phyloP scores from a whole-genome alignment of 2,888 invertebrate species.

The Pinctada fucata region DNA sequence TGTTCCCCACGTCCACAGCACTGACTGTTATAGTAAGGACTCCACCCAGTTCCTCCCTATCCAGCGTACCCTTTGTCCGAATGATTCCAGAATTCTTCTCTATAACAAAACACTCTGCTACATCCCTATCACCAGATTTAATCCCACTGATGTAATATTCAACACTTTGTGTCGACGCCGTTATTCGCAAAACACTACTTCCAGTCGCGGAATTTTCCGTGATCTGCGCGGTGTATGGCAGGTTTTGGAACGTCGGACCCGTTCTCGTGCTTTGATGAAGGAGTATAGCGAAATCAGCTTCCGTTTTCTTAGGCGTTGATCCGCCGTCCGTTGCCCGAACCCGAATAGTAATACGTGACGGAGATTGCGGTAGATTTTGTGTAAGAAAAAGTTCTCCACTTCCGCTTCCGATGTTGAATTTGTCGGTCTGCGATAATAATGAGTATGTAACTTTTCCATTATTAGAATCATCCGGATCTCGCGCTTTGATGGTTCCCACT shows the following conservation, averaged over 20 bases:
- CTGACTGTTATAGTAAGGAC: conserved; percentile 66
- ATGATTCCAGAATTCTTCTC: conserved; percentile 62
- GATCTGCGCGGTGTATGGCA: conserved; percentile 85
- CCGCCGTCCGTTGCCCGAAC: conserved; percentile 61
- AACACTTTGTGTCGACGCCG: conserved; percentile 77
- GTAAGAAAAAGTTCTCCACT: conserved; percentile 51
- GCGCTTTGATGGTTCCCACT: conserved; percentile 88
- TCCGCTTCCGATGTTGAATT: conserved; percentile 47
- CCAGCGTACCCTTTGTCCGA: conserved; percentile 56
- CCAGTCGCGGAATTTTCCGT: conserved; percentile 93
- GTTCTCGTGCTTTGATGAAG: conserved; percentile 10
- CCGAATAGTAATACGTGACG: conserved; percentile 49
- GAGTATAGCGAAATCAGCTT: conserved; percentile 53
- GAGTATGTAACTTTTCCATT: conserved; percentile 96
- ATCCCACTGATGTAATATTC: conserved; percentile 91
- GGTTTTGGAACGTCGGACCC: conserved; percentile 57
- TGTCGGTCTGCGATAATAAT: conserved; percentile 38
- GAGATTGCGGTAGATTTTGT: conserved; percentile 39
- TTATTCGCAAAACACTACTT: conserved; percentile 88
- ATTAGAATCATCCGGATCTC: conserved; percentile 92
- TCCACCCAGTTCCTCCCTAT: conserved; percentile 65
- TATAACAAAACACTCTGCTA: conserved; percentile 62
- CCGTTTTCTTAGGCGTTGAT: conserved; percentile 37
- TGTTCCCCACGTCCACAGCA: conserved; percentile 63
- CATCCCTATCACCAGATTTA: conserved; percentile 77